Evolutionary conservation across 2,888 invertebrate genomes (phyloP), one percentile per base, ranked within the genome.

Genomic region (Ectropis crepuscularia): DNA sequence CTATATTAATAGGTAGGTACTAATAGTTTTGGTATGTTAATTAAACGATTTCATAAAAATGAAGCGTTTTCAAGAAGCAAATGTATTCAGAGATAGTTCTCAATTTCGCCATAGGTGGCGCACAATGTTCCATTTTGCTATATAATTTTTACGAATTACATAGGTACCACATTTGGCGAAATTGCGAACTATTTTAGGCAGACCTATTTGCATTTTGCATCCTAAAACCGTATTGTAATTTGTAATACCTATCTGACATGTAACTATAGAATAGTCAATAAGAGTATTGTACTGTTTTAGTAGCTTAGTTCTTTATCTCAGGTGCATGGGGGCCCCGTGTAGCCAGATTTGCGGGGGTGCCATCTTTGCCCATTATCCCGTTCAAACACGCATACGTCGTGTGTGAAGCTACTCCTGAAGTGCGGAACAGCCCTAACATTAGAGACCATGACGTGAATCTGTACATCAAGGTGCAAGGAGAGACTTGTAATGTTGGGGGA

Each of bases 301-400:
- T 36, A 0, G 36, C 0, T 37, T 48, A 8, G 38, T 9, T 6
- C 6, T 8, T 53, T 28, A 53, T 71, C 63, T 0, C 60, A 89
- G 89, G 97, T 38, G 97, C 95, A 0, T 98, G 98, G 98, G 95
- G 97, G 0, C 94, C 96, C 5, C 94, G 95, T 61, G 89, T 98
- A 10, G 95, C 96, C 0, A 90, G 94, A 69, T 94, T 95, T 88
- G 95, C 95, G 0, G 96, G 95, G 0, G 80, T 94, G 0, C 94
- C 92, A 5, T 82, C 95, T 0, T 93, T 98, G 10, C 98, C 98
- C 0, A 74, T 98, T 41, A 89, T 96, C 9, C 95, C 97, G 0
- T 96, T 98, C 94, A 97, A 97, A 78, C 98, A 98, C 81, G 96
- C 98, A 0, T 98, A 98, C 78, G 95, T 98, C 6, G 95, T 98